Percentiles rank a stretch among this genome's conserved stretches.
Conservation (phyloP, 2,113 vertebrate genomes). For the Triplophysa siluroides region DNA sequence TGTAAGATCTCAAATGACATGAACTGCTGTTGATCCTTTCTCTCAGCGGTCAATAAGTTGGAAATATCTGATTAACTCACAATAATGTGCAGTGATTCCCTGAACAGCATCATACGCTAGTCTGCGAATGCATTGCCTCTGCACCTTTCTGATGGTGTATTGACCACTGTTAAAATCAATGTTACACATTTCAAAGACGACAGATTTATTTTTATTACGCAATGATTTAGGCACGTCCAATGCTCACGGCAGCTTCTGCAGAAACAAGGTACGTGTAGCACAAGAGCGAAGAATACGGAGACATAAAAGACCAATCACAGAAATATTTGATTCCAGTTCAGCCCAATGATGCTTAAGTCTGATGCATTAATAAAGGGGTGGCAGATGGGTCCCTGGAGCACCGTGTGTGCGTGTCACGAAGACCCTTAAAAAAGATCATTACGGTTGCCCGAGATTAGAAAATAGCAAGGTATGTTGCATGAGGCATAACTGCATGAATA, state of each 20-base stretch:
- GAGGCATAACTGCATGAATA: constrained; percentile 55
- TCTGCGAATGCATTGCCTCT: constrained; percentile 37
- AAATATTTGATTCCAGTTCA: constrained; percentile 74
- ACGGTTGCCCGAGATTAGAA: constrained; percentile 49
- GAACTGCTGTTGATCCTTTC: not conserved
- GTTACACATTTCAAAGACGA: constrained; percentile 37
- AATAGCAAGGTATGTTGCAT: constrained; percentile 46
- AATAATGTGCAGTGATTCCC: constrained; percentile 23
- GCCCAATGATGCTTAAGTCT: constrained; percentile 80
- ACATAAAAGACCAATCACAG: constrained; percentile 50
- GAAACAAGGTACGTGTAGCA: not conserved
- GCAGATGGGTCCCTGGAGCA: constrained; percentile 79
- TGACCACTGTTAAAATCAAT: constrained; percentile 44
- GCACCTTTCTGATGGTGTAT: constrained; percentile 38
- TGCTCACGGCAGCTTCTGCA: constrained; percentile 25
- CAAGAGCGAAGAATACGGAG: constrained; percentile 20
- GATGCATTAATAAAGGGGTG: constrained; percentile 80
- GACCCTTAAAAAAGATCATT: constrained; percentile 46
- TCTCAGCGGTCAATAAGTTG: not conserved
- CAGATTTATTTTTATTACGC: constrained; percentile 50
- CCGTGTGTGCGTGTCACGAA: constrained; percentile 47
- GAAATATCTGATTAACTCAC: not conserved
- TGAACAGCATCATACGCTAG: constrained; percentile 19
- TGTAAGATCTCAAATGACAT: not conserved
- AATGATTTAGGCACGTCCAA: constrained; percentile 48